These are phyloP conservation scores for Dromius quadrimaculatus DNA, from an alignment of 2,888 invertebrate species.

Conservation along the genomic window DNA sequence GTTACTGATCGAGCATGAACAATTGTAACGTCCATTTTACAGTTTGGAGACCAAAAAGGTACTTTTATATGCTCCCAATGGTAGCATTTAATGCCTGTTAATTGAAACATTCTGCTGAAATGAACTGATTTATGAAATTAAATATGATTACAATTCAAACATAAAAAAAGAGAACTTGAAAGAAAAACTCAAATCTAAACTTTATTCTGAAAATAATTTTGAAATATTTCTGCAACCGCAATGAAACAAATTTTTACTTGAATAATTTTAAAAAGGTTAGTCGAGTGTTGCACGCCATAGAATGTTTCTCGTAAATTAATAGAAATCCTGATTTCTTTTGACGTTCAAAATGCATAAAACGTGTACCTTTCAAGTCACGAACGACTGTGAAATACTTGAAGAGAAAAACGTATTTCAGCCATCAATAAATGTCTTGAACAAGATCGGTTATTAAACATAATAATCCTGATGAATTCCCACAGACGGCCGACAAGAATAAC, in stretches of 20 bases:
- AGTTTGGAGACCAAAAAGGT: too few species aligned
- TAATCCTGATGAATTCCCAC: slow-evolving; percentile 44
- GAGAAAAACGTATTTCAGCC: slow-evolving; percentile 30
- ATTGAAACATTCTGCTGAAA: too few species aligned
- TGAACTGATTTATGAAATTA: too few species aligned
- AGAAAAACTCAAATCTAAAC: neutral
- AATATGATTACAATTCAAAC: too few species aligned
- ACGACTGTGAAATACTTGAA: slow-evolving; percentile 32
- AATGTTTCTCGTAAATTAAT: slow-evolving; percentile 50
- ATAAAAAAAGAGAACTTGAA: too few species aligned
- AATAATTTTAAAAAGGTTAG: slow-evolving; percentile 48
- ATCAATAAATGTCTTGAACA: slow-evolving; percentile 46
- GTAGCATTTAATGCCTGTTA: too few species aligned
- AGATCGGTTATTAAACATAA: slow-evolving; percentile 48
- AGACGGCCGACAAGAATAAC: neutral
- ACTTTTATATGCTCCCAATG: too few species aligned
- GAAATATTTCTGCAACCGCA: neutral
- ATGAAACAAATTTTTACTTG: slow-evolving; percentile 20
- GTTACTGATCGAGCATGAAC: too few species aligned
- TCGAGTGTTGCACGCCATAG: slow-evolving; percentile 38
- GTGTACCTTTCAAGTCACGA: slow-evolving; percentile 51
- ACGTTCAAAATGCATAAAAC: slow-evolving; percentile 52
- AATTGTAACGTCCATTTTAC: too few species aligned
- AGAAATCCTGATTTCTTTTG: slow-evolving; percentile 51
- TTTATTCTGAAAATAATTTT: neutral